phyloP scores from a whole-genome alignment of 2,797 vertebrate genomes.

The Halcyon chelicuti region DNA sequence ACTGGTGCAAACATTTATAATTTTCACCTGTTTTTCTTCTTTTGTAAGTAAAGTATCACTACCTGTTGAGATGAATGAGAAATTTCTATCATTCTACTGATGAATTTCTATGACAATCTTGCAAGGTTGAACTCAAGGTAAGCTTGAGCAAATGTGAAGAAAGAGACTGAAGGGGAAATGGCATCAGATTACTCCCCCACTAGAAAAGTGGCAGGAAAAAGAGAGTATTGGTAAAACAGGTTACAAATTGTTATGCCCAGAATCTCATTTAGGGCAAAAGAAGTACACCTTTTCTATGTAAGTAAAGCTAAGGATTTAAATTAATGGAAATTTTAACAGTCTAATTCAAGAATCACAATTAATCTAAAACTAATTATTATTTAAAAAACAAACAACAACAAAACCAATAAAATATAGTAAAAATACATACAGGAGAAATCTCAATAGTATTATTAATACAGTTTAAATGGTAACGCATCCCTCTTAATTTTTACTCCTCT shows the following conservation, averaged over 20 bases:
- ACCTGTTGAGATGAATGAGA: not conserved
- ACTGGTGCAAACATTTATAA: not conserved
- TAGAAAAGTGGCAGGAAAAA: not conserved
- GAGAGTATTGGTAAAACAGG: not conserved
- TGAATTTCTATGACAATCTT: slow-evolving; percentile 7
- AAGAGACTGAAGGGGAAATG: not conserved
- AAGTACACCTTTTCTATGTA: not conserved
- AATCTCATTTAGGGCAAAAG: not conserved
- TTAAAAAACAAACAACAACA: no score
- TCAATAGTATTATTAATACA: not conserved
- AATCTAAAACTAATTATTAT: not conserved
- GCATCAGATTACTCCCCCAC: not conserved
- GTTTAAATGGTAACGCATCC: not conserved
- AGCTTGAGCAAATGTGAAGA: not conserved
- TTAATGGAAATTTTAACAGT: not conserved
- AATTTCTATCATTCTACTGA: not conserved
- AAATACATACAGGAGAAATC: not conserved
- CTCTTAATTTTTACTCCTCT: not conserved
- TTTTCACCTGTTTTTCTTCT: not conserved
- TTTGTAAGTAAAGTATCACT: not conserved
- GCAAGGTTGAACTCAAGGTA: not conserved
- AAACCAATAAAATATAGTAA: not conserved
- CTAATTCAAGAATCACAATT: not conserved
- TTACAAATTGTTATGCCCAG: not conserved
- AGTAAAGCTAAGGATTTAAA: not conserved